Evolutionary conservation across 2,888 invertebrate genomes (phyloP), one percentile per base, ranked within the genome.

Genomic region (Seira sanloemensis): DNA sequence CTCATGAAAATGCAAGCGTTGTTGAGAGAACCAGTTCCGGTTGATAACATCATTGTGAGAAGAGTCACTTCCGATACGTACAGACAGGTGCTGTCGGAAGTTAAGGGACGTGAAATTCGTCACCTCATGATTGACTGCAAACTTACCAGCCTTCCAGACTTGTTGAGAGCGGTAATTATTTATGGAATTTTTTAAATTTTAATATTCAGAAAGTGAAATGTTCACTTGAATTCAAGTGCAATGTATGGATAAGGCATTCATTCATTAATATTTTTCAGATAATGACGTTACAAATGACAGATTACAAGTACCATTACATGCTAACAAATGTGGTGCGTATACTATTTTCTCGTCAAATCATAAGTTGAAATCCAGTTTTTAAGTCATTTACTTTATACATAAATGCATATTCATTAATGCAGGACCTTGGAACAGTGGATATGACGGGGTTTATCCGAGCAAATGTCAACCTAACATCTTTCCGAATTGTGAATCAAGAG

Each of bases 271-370:
- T n/a, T 27, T 76, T 76, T 27, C 58, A 86, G 85, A 82, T 86
- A 54, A 79, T 86, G 66, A 77, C 83, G 2, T 78, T 87, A 19
- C 95, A 95, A 92, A 96, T 96, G 96, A 95, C 95, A 91, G 95
- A 96, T 90, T 95, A 95, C 91, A 95, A 95, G 91, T 96, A 95
- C 90, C 96, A 96, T 91, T 96, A 95, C 91, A 92, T 96, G 85
- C 95, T 96, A 90, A 95, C 95, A 24, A 94, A 94, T 72, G 93
- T 94, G 90, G 93, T 93, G 91, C 76, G 69, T 19, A 12, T 21
- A 78, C 50, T n/a, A 71, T 19, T 19, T 71, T 7, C 4, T 68
- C 23, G n/a, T 26, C 12, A 1, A 12, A 16, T 12, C 27, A 16
- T 16, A 65, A 62, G 27, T 26, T 24, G 12, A 26, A n/a, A n/a